A percentile compares a stretch with the other conserved stretches of the same genome.
Evolutionary conservation across 23 tunicate genomes (phyloP).

Genomic region (Halocynthia aurantium): DNA sequence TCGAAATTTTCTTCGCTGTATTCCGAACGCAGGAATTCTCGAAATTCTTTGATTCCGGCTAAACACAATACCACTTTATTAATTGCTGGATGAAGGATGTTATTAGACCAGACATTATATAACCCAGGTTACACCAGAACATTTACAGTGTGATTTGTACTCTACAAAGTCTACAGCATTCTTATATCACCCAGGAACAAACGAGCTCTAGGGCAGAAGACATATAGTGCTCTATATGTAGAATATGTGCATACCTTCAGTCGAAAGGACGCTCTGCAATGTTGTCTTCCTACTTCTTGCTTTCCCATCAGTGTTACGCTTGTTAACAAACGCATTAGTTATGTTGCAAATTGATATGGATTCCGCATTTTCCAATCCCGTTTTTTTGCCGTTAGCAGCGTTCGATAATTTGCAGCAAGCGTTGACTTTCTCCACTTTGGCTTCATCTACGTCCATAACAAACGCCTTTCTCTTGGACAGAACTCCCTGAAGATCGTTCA

Average conservation of each 20-base stretch:
- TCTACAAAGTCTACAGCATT: too few species aligned
- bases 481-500: slow-evolving; percentile 6
- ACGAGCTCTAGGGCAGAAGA: too few species aligned
- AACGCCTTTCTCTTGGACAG: background rate
- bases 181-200: too few species aligned
- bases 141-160: too few species aligned
- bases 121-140: too few species aligned
- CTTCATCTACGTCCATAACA: slow-evolving; percentile 3
- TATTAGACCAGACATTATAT: too few species aligned
- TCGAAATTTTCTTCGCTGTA: slow-evolving; percentile 69
- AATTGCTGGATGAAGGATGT: background rate
- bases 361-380: background rate
- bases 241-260: background rate
- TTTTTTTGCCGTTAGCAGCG: background rate
- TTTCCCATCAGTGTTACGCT: background rate
- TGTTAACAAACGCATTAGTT: too few species aligned
- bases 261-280: background rate
- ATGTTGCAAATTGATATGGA: background rate
- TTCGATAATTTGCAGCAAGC: slow-evolving; percentile 6
- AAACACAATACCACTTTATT: background rate
- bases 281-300: background rate
- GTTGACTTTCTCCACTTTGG: background rate
- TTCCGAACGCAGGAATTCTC: slow-evolving; percentile 34
- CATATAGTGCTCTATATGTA: too few species aligned
- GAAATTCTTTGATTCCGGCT: slow-evolving; percentile 9